Percentiles rank a stretch among this genome's conserved stretches.
Evolutionary conservation across 2,888 invertebrate species (phyloP).

Genomic region (Agonopterix subpropinquella): DNA sequence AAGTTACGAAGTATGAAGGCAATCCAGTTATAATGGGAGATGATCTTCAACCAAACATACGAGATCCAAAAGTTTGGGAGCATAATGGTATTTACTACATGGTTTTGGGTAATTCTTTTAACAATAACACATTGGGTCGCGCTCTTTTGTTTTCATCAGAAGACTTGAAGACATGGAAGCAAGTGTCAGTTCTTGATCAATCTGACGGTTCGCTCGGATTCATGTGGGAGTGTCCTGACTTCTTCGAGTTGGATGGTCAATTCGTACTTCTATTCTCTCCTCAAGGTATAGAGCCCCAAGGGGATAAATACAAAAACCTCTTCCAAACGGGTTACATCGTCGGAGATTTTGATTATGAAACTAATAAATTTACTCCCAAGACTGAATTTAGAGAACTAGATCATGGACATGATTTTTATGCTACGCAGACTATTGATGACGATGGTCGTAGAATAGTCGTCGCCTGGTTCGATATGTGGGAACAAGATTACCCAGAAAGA

Average conservation of each 20-base stretch:
- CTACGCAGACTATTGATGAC: conserved; percentile 52
- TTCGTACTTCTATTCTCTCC: conserved; percentile 59
- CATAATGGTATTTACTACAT: conserved; percentile 48
- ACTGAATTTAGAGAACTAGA: conserved; percentile 48
- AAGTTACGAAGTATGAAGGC: conserved; percentile 35
- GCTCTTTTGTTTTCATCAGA: conserved; percentile 46
- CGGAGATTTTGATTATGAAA: conserved; percentile 50
- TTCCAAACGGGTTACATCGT: conserved; percentile 62
- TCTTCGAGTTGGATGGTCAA: conserved; percentile 51
- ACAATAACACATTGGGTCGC: conserved; percentile 40
- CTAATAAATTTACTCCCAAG: conserved; percentile 31
- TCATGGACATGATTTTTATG: conserved; percentile 61
- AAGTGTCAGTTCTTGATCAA: conserved; percentile 34
- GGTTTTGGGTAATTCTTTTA: conserved; percentile 57
- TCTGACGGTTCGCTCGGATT: conserved; percentile 50
- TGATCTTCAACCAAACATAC: conserved; percentile 49
- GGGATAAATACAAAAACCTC: conserved; percentile 47
- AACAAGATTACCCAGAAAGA: conserved; percentile 46
- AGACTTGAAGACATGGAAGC: conserved; percentile 44
- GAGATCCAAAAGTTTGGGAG: conserved; percentile 70
- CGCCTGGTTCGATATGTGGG: conserved; percentile 68
- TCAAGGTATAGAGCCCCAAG: conserved; percentile 49
- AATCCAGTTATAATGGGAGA: conserved; percentile 49
- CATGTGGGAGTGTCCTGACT: conserved; percentile 73
- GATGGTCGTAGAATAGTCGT: conserved; percentile 39